A percentile compares a stretch with the other conserved stretches of the same genome.
phyloP scores from a whole-genome alignment of 2,113 vertebrate genomes.

The Pyxicephalus adspersus region DNA sequence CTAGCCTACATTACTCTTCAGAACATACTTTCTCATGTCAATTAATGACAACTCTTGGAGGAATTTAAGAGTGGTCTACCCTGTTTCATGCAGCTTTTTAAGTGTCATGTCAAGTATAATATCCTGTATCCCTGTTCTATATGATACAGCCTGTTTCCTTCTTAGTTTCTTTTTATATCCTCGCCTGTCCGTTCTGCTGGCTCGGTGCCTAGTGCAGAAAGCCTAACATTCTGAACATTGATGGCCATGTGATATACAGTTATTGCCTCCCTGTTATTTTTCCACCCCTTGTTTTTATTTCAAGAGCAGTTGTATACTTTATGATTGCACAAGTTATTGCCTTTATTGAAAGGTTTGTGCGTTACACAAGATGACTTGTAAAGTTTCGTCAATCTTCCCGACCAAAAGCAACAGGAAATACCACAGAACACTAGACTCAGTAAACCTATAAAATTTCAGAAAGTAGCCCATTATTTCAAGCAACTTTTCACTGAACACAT shows the following conservation, averaged over 20 bases:
- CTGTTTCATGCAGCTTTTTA: background rate
- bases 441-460: conserved; percentile 94
- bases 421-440: conserved; percentile 87
- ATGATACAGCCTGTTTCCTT: conserved; percentile 6
- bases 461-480: conserved; percentile 89
- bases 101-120: conserved; percentile 13
- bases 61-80: conserved; percentile 8
- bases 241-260: conserved; percentile 58
- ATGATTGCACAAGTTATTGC: conserved; percentile 77
- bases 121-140: background rate
- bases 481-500: conserved; percentile 89
- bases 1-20: background rate
- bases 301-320: conserved; percentile 65
- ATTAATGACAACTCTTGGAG: background rate
- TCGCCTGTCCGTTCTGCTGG: conserved; percentile 6
- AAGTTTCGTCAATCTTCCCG: conserved; percentile 85
- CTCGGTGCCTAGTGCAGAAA: conserved; percentile 20
- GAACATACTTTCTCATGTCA: background rate
- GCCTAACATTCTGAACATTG: conserved; percentile 57
- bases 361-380: conserved; percentile 90
- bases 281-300: conserved; percentile 66
- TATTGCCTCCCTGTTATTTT: conserved; percentile 63
- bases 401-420: conserved; percentile 94
- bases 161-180: conserved; percentile 1
- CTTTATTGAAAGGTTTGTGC: conserved; percentile 80